Evolutionary conservation across 1,140 invertebrate genomes (phyloP).

Genomic region (Macrosteles quadrilineatus): DNA sequence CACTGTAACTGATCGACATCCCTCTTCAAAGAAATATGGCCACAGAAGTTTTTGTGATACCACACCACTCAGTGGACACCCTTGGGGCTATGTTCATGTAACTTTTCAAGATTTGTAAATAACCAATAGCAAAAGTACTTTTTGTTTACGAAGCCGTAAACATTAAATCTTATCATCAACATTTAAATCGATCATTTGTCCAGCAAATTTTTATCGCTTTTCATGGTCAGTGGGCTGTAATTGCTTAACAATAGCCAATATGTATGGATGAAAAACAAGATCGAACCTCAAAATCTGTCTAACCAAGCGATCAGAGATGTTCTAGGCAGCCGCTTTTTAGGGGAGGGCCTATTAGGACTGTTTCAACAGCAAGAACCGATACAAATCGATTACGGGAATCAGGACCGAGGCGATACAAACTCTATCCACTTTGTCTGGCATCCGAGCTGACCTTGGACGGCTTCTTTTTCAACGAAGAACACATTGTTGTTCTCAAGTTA

Average conservation of each 20-base stretch:
- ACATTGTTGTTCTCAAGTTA: no score
- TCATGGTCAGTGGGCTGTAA: slow-evolving; percentile 28
- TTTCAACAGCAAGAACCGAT: no score
- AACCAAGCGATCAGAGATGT: not conserved
- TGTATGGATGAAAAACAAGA: slow-evolving; percentile 35
- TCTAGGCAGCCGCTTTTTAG: not conserved
- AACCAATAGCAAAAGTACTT: slow-evolving; percentile 45
- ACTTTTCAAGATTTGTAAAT: slow-evolving; percentile 41
- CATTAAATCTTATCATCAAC: slow-evolving; percentile 34
- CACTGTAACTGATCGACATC: slow-evolving; percentile 17
- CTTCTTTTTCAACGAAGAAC: slow-evolving; percentile 33
- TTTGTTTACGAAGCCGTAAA: slow-evolving; percentile 47
- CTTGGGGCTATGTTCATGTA: slow-evolving; percentile 47
- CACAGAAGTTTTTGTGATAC: slow-evolving; percentile 31
- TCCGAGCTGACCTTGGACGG: no score
- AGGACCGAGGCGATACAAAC: not conserved
- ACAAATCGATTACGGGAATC: no score
- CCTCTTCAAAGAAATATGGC: slow-evolving; percentile 17
- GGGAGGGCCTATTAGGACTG: not conserved
- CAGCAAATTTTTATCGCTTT: slow-evolving; percentile 29
- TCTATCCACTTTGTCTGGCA: not conserved
- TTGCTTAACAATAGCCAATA: slow-evolving; percentile 31
- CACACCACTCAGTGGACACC: slow-evolving; percentile 46
- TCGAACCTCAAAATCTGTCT: no score
- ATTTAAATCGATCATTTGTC: slow-evolving; percentile 26